Conservation (phyloP, 2,113 vertebrate species). For the Microtus richardsoni region DNA sequence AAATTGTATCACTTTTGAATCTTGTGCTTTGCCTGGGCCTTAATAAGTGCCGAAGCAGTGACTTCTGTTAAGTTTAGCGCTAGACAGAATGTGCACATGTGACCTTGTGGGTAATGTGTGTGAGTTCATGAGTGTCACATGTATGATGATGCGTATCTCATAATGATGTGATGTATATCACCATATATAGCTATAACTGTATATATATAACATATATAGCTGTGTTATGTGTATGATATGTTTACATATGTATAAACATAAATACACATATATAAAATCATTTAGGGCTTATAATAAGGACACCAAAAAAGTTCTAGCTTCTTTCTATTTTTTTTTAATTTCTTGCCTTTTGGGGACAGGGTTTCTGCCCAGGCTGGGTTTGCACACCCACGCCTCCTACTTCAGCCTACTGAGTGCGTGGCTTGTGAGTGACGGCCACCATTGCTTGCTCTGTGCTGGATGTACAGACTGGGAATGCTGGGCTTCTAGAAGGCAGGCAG, state of each 20-base stretch:
- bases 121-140: neutral
- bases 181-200: neutral
- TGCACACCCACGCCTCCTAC: no score
- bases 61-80: neutral
- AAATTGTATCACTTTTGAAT: neutral
- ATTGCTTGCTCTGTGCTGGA: neutral
- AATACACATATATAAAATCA: neutral
- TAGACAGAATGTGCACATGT: neutral
- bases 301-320: neutral
- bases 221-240: neutral
- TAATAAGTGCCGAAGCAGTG: neutral
- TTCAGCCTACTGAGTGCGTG: neutral
- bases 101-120: neutral
- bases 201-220: neutral
- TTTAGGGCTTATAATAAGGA: neutral
- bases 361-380: neutral
- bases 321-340: neutral
- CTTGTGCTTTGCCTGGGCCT: neutral
- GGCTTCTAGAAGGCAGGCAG: neutral
- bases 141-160: neutral
- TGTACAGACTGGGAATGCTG: neutral
- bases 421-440: neutral
- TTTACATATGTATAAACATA: neutral
- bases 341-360: neutral
- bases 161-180: neutral